Evolutionary conservation across 2,888 invertebrate genomes (phyloP), one percentile per base, ranked within the genome.

Genomic region (Aelia acuminata): DNA sequence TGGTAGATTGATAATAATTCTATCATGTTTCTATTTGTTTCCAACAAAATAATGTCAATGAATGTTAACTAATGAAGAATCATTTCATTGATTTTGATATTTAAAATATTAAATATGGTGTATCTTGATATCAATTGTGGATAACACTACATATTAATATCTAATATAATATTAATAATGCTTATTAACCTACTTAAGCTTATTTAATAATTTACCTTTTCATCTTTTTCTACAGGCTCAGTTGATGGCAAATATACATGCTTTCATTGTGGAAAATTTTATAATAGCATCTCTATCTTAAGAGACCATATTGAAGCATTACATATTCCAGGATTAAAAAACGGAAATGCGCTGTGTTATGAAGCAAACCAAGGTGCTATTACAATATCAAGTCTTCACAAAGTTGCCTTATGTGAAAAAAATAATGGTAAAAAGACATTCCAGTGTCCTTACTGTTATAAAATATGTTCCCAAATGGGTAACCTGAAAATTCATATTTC

Each of bases 251-350:
- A 47, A 22, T 80, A 43, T 80, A 80, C 80, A 43, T 80, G 80
- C 26, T 80, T 80, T 47, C 80, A 80, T 43, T 80, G 80, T 80
- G 80, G 80, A 80, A 80, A 43, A 47, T 11, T 43, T 80, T 80
- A 43, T 47, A 13, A n/a, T 80, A 43, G 43, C 43, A 80, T 80
- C n/a, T 47, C 39, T 43, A 80, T 43, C 80, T 47, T 80, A 22
- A 80, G 80, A 80, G 80, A 80, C 39, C 80, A 80, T 80, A 80
- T 80, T 43, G 43, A 80, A 80, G 39, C 80, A 22, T 35, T 80
- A 13, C 80, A 80, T n/a, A 80, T 80, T 3, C 43, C 80, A 80
- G 22, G 7, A 80, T 80, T 80, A 80, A 80, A 47, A 11, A 80
- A 80, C 39, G 10, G 22, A 80, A 43, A 39, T n/a, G 43, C 43